Evolutionary conservation across 2,113 vertebrate genomes (phyloP).

Genomic region (Trinectes maculatus): DNA sequence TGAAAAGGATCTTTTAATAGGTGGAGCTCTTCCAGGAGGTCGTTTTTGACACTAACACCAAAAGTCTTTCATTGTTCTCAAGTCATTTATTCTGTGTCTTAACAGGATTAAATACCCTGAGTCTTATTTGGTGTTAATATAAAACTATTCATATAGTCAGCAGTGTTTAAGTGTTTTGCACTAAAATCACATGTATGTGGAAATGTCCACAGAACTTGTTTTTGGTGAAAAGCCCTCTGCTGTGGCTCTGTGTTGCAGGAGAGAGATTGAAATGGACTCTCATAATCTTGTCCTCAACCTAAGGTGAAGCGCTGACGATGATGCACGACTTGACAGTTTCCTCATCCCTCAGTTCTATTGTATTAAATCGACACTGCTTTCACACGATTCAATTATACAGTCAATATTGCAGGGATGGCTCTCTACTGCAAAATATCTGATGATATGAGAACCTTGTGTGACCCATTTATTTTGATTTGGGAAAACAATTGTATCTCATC

Average conservation of each 20-base stretch:
- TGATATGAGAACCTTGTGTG: conserved; percentile 84
- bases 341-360: conserved; percentile 85
- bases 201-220: conserved; percentile 23
- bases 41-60: conserved; percentile 26
- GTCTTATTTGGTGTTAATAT: conserved; percentile 16
- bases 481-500: conserved; percentile 81
- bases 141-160: conserved; percentile 26
- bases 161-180: conserved; percentile 6
- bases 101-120: conserved; percentile 27
- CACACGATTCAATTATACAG: conserved; percentile 88
- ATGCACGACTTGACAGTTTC: conserved; percentile 77
- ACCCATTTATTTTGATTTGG: conserved; percentile 85
- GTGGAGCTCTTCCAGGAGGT: conserved; percentile 5
- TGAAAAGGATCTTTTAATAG: conserved; percentile 50
- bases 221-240: conserved; percentile 16
- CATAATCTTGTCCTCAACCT: conserved; percentile 62
- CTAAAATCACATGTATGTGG: conserved; percentile 27
- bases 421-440: conserved; percentile 81
- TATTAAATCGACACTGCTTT: conserved; percentile 84
- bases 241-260: conserved; percentile 41
- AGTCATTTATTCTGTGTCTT: conserved; percentile 29
- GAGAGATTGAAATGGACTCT: conserved; percentile 61
- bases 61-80: conserved; percentile 11
- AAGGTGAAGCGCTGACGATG: conserved; percentile 70
- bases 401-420: conserved; percentile 82